Evolutionary conservation across 1,140 invertebrate genomes (phyloP).

Genomic region (Radopholus similis): DNA sequence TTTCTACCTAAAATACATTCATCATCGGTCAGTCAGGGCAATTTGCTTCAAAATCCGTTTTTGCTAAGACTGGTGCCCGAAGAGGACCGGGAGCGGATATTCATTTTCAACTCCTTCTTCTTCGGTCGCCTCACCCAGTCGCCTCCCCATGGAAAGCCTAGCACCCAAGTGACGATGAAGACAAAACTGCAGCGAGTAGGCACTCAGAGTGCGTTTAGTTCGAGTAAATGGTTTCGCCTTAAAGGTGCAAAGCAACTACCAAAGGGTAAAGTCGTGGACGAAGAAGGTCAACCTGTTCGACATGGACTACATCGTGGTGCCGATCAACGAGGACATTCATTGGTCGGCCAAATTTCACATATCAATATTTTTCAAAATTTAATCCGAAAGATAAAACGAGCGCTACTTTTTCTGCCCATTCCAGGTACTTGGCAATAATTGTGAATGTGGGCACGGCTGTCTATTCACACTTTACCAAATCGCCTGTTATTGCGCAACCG

Average conservation of each 20-base stretch:
- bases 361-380: neutral
- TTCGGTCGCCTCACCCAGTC: constrained; percentile 64
- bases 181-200: constrained; percentile 18
- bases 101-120: constrained; percentile 44
- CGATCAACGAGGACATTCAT: constrained; percentile 91
- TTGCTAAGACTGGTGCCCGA: constrained; percentile 26
- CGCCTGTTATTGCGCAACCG: neutral
- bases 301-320: constrained; percentile 92
- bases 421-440: constrained; percentile 81
- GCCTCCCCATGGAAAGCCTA: constrained; percentile 17
- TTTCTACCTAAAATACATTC: constrained; percentile 79
- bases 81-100: constrained; percentile 25
- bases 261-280: constrained; percentile 78
- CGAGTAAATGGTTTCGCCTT: neutral
- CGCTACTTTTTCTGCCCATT: constrained; percentile 23
- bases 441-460: constrained; percentile 80
- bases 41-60: constrained; percentile 6
- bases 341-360: constrained; percentile 67
- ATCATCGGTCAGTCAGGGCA: constrained; percentile 23
- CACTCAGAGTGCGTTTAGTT: neutral
- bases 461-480: constrained; percentile 9
- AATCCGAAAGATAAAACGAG: neutral
- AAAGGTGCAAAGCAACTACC: constrained; percentile 61
- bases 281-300: constrained; percentile 91
- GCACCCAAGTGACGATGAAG: constrained; percentile 3